Base-by-base conservation (phyloP, 1,140 invertebrate species). In the Chironomus tepperi region DNA sequence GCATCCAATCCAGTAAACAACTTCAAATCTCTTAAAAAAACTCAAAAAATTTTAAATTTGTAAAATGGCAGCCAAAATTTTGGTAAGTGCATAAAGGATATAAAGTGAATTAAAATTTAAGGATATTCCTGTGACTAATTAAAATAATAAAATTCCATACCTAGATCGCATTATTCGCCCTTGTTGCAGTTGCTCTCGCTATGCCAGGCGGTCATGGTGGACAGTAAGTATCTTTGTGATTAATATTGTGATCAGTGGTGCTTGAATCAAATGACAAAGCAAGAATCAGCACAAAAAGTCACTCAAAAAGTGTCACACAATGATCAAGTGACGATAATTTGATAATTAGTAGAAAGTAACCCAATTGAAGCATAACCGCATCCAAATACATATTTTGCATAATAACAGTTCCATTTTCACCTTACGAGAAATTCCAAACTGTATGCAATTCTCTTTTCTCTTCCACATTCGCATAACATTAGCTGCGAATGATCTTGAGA, bases 51-150 rank as follows among this genome's bases (percentile, higher is more conserved):
- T 57, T n/a, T 19, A 15, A 70, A 70, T 34, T 34, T 34, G 16
- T 18, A 70, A 19, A 70, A 70, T 70, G 65, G 65, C 65, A 70
- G 16, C 19, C 18, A 70, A 70, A 70, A 70, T 70, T 70, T 70
- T 16, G 19, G 65, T 70, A 70, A 70, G 65, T 10, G 9, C n/a
- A 19, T 19, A 34, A 34, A 5, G 24, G 5, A 67, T n/a, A 67
- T 8, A 67, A 67, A 67, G 5, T 65, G n/a, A 65, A 67, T 67
- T 67, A 3, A 67, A 16, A 16, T 18, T 70, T 34, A 34, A 34
- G 24, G 24, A 34, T 34, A 34, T 2, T 34, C 5, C 5, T 34
- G 24, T 34, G 24, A 34, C 24, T 34, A 34, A 34, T 34, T 34
- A 2, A 5, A 34, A 34, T 34, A 2, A 34, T 34, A n/a, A n/a